Evolutionary conservation across 2,797 vertebrate species (phyloP), one percentile per base, ranked within the genome.

Genomic region (Syndactyla subalaris): DNA sequence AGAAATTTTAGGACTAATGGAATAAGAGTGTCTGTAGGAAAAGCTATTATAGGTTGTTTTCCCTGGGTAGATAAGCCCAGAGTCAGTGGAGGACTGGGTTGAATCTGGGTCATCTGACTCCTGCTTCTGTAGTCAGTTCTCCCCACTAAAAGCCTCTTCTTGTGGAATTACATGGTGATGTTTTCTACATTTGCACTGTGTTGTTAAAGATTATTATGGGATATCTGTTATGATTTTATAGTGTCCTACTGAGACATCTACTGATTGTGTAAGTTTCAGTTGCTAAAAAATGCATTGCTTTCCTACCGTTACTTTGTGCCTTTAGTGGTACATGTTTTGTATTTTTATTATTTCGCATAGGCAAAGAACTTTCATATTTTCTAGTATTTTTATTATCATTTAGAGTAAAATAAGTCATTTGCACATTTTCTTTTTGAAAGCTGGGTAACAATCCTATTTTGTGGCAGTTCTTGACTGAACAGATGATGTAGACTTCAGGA

Each of bases 41-140:
- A 94, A 92, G 54, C 79, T 88, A 51, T 95, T 95, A 91, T 3
- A 66, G n/a, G 54, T 88, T 91, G 51, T 96, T 95, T 95, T 96
- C 82, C 89, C 88, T 88, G 89, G 76, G 62, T 72, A 68, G 88
- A 85, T 88, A 91, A 95, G 58, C 39, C 63, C 39, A 58, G 79
- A 93, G 65, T 72, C 89, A 72, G 49, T 27, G 49, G 87, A 89
- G 58, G 43, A 81, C 46, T 92, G 54, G 6, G 30, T 45, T 84
- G 89, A 92, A 94, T 93, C 85, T 95, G 79, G 85, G 85, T 95
- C 85, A 75, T 93, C 87, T 72, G 46, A 68, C 46, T 96, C 45
- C 65, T 88, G 76, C 68, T 88, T 78, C n/a, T 46, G 30, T 61
- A 78, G 88, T 62, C 46, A 24, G 34, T 91, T 89, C 32, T 68